Percentiles rank a stretch among this genome's conserved stretches.
Evolutionary conservation across 1,140 invertebrate genomes (phyloP).

Genomic region (Sarcophaga peregrina): DNA sequence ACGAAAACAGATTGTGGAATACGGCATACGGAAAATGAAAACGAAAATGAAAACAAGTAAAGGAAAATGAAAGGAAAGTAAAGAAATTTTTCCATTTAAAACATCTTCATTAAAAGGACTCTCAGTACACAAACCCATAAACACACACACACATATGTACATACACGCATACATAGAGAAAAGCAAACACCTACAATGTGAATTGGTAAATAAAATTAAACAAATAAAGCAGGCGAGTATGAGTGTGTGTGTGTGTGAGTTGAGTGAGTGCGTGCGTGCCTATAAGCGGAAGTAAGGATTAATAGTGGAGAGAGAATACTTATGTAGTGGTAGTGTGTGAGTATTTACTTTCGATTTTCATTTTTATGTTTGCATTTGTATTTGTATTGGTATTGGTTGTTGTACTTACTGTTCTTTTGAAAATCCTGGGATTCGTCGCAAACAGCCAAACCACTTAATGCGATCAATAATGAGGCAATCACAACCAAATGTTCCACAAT

Average conservation of each 20-base stretch:
- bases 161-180: no score
- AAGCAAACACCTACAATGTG: neutral
- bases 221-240: neutral
- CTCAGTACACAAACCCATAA: neutral
- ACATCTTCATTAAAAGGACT: neutral
- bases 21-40: no score
- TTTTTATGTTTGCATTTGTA: neutral
- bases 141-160: neutral
- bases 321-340: no score
- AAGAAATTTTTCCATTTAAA: no score
- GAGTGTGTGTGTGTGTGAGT: neutral
- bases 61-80: neutral
- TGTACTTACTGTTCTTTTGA: constrained; percentile 64
- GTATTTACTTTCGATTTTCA: no score
- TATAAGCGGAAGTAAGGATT: no score
- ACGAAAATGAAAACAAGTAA: neutral
- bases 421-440: constrained; percentile 61
- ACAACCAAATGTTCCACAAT: constrained; percentile 34
- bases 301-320: no score
- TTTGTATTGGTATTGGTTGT: neutral
- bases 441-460: constrained; percentile 50
- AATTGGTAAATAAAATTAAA: constrained; percentile 10
- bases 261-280: neutral
- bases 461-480: constrained; percentile 47
- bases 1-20: no score